Conservation (phyloP, 2,888 invertebrate genomes). For the Slavum lentiscoides region DNA sequence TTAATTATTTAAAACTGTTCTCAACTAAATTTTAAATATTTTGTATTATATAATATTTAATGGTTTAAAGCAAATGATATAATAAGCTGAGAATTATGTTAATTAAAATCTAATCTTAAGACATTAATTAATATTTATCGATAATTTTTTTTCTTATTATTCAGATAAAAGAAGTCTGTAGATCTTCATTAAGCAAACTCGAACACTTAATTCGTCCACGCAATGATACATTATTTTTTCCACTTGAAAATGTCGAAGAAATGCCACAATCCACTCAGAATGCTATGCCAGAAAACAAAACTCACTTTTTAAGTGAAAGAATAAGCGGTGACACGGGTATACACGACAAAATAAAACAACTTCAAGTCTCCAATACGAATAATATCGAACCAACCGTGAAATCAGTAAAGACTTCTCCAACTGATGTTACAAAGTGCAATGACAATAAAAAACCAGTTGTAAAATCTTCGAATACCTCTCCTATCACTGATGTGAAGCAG, state of each 20-base stretch:
- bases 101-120: not conserved
- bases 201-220: constrained; percentile 54
- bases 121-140: not conserved
- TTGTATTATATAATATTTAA: too few species aligned
- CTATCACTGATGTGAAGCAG: not conserved
- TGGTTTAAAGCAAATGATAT: too few species aligned
- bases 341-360: not conserved
- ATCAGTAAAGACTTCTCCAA: not conserved
- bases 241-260: constrained; percentile 43
- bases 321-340: not conserved
- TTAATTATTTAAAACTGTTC: too few species aligned
- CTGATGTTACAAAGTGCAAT: not conserved
- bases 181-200: constrained; percentile 49
- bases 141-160: constrained; percentile 28
- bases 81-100: too few species aligned
- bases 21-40: not conserved
- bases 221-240: constrained; percentile 51
- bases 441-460: not conserved
- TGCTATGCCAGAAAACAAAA: constrained; percentile 36
- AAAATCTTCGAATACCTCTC: not conserved
- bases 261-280: constrained; percentile 7
- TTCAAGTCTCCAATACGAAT: not conserved
- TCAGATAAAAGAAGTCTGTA: constrained; percentile 54
- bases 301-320: constrained; percentile 29
- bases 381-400: not conserved